These are phyloP conservation scores for Anhinga anhinga DNA, from an alignment of 2,113 vertebrate species.

Conservation along the genomic window DNA sequence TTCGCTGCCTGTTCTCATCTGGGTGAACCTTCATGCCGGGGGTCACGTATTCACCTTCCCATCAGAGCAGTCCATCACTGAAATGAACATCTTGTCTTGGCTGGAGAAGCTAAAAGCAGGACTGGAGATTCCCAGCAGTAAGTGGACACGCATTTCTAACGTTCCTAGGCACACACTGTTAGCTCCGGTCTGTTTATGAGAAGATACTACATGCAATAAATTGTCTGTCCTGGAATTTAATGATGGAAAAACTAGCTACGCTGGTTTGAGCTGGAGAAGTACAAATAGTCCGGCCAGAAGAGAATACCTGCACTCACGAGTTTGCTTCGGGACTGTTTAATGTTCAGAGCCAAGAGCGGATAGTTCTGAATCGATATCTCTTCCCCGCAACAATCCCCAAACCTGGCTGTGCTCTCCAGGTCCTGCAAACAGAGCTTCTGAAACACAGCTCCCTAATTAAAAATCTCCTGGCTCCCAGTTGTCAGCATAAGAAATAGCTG, in stretches of 20 bases:
- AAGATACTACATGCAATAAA: slow-evolving; percentile 7
- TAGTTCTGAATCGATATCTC: background rate
- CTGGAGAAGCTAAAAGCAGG: slow-evolving; percentile 79
- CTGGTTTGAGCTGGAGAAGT: slow-evolving; percentile 18
- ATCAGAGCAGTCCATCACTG: slow-evolving; percentile 70
- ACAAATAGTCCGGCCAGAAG: slow-evolving; percentile 53
- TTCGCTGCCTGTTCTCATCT: slow-evolving; percentile 80
- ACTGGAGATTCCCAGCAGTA: slow-evolving; percentile 81
- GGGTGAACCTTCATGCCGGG: slow-evolving; percentile 76
- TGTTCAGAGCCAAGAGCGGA: background rate
- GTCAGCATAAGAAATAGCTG: background rate
- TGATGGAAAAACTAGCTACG: slow-evolving; percentile 50
- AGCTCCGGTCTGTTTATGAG: slow-evolving; percentile 9
- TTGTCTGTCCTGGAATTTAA: slow-evolving; percentile 54
- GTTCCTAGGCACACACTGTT: background rate
- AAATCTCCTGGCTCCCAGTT: background rate
- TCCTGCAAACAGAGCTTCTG: background rate
- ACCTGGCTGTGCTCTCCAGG: background rate
- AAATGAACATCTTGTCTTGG: slow-evolving; percentile 81
- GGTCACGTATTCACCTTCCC: slow-evolving; percentile 86
- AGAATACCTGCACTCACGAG: background rate
- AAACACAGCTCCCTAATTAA: background rate
- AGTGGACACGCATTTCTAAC: slow-evolving; percentile 10
- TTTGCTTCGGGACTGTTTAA: slow-evolving; percentile 19
- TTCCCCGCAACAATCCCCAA: background rate